Percentiles rank a stretch among this genome's conserved stretches.
These are phyloP conservation scores for Thymelicus acteon DNA, from an alignment of 2,888 invertebrate species.

Conservation along the genomic window DNA sequence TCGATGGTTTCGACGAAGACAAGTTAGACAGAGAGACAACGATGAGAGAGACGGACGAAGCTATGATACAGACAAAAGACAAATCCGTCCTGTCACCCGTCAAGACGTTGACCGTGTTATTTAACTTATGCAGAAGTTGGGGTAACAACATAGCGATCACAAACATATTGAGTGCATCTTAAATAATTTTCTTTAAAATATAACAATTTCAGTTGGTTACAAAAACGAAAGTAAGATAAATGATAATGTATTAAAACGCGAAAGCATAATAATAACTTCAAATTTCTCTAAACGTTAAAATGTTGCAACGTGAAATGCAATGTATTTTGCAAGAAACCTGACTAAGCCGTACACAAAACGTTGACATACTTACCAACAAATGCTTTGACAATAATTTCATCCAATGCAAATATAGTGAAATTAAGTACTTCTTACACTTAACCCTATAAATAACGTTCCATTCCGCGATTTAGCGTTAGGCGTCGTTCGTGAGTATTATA, in stretches of 20 bases:
- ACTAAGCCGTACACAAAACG: not conserved
- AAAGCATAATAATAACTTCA: not conserved
- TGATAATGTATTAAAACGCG: not conserved
- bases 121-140: no score
- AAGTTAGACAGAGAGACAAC: no score
- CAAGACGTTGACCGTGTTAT: no score
- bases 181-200: not conserved
- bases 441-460: conserved; percentile 26
- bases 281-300: conserved; percentile 5
- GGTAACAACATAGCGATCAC: no score
- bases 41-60: not conserved
- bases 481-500: conserved; percentile 52
- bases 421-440: conserved; percentile 7
- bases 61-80: no score
- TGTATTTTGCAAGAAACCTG: not conserved
- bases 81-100: no score
- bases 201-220: not conserved
- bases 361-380: conserved; percentile 9
- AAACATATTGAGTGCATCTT: no score
- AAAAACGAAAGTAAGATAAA: not conserved
- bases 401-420: conserved; percentile 21
- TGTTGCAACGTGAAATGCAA: not conserved
- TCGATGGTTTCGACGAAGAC: no score
- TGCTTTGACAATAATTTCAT: conserved; percentile 14
- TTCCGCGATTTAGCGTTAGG: conserved; percentile 39